Base-by-base conservation (phyloP, 2,113 vertebrate species). In the Alligator sinensis region DNA sequence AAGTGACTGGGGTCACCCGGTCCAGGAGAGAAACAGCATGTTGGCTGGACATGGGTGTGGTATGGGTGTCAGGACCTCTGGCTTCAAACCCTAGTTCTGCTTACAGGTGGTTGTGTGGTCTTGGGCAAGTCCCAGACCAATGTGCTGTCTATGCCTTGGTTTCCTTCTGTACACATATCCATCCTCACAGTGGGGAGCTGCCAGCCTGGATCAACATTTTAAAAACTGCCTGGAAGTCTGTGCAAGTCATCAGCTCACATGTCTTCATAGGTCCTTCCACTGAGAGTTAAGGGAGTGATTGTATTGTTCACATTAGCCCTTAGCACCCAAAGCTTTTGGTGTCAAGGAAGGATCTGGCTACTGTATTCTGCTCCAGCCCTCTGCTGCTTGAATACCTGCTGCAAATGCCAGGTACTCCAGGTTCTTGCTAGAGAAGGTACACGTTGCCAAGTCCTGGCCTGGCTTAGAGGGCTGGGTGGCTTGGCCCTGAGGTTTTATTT, bases 351-450 rank as follows among this genome's bases (percentile, higher is more conserved):
- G 18, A 21, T 17, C 4, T 0, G 4, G 18, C 62, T 77, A 21
- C 77, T 0, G 0, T 5, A 78, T 28, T 1, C 1, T 9, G 17
- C 79, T 2, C 2, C 61, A 28, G n/a, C 77, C 21, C 77, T 1
- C 4, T 1, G 0, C 18, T 57, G 1, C 0, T 24, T 1, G 28
- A 17, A 2, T 0, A 62, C 77, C 54, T 13, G 4, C 1, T 78
- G 58, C 14, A 4, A 62, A 47, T 9, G 47, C 47, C 47, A 27
- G 61, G 28, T 2, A 0, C 2, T 24, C 1, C 2, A 25, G 60
- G 61, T 21, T 1, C 6, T 12, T 57, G 0, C 2, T 11, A 0
- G 4, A 59, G 84, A 38, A n/a, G 60, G 77, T 55, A 18, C 2
- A 74, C 30, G 30, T 4, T n/a, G 59, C n/a, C 13, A 21, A 79